A percentile compares a stretch with the other conserved stretches of the same genome.
Evolutionary conservation across 1,140 invertebrate species (phyloP).

Genomic region (Trialeurodes vaporariorum): DNA sequence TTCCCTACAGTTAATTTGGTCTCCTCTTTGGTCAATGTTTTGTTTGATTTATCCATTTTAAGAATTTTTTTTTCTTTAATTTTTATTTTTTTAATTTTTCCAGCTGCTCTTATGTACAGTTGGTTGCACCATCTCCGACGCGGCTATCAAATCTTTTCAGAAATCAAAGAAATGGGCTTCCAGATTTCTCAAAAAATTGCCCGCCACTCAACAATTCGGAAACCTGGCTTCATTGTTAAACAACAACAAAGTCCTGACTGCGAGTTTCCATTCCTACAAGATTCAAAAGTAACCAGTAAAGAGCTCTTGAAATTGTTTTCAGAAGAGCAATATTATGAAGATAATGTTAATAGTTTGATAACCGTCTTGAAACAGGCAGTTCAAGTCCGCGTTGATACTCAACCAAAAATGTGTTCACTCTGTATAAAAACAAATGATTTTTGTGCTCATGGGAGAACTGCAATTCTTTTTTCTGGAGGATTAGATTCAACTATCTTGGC

Average conservation of each 20-base stretch:
- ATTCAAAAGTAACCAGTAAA: slow-evolving; percentile 26
- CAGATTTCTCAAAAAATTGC: too few relatives aligned
- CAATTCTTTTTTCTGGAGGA: slow-evolving; percentile 88
- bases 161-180: too few relatives aligned
- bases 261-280: too few relatives aligned
- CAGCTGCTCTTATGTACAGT: neutral
- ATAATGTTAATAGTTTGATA: slow-evolving; percentile 39
- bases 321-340: slow-evolving; percentile 30
- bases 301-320: slow-evolving; percentile 34
- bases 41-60: too few relatives aligned
- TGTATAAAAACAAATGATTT: slow-evolving; percentile 38
- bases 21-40: too few relatives aligned
- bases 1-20: too few relatives aligned
- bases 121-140: neutral
- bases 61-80: too few relatives aligned
- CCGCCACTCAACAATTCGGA: too few relatives aligned
- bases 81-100: too few relatives aligned
- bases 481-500: slow-evolving; percentile 87
- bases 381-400: slow-evolving; percentile 45
- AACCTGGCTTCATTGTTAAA: too few relatives aligned
- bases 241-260: too few relatives aligned
- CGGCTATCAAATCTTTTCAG: too few relatives aligned
- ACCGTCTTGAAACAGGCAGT: slow-evolving; percentile 48
- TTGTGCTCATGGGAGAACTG: slow-evolving; percentile 62
- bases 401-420: slow-evolving; percentile 50